These are phyloP conservation scores for Phaetusa simplex DNA, from an alignment of 2,113 vertebrate genomes.

Conservation along the genomic window DNA sequence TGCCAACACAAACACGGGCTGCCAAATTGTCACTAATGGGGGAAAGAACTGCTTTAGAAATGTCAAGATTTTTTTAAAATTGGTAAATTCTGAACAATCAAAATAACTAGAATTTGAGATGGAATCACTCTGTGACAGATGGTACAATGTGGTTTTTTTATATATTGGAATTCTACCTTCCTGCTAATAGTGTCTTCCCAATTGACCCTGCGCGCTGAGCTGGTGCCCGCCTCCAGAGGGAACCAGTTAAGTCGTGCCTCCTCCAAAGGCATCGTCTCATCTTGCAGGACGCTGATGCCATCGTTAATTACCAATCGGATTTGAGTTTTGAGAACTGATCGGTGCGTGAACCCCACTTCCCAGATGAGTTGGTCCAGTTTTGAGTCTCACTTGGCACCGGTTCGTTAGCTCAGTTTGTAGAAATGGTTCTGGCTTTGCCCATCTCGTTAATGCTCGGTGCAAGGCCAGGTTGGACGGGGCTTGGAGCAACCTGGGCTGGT, in stretches of 20 bases:
- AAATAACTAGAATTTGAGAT: not conserved
- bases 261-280: not conserved
- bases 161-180: not conserved
- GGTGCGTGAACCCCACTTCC: not conserved
- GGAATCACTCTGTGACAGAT: not conserved
- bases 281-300: not conserved
- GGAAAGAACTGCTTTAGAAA: not conserved
- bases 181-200: not conserved
- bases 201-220: not conserved
- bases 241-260: not conserved
- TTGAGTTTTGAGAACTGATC: not conserved
- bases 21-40: not conserved
- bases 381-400: not conserved
- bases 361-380: not conserved
- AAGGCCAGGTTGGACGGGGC: no score
- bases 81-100: not conserved
- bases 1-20: not conserved
- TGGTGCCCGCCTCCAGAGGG: not conserved
- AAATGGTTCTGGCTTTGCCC: not conserved
- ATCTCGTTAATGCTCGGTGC: not conserved
- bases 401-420: fast-evolving
- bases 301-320: not conserved
- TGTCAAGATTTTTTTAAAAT: not conserved
- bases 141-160: not conserved
- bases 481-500: no score